Percentiles rank a stretch among this genome's conserved stretches.
Conservation (phyloP, 2,888 invertebrate species). For the Heliconius erato region DNA sequence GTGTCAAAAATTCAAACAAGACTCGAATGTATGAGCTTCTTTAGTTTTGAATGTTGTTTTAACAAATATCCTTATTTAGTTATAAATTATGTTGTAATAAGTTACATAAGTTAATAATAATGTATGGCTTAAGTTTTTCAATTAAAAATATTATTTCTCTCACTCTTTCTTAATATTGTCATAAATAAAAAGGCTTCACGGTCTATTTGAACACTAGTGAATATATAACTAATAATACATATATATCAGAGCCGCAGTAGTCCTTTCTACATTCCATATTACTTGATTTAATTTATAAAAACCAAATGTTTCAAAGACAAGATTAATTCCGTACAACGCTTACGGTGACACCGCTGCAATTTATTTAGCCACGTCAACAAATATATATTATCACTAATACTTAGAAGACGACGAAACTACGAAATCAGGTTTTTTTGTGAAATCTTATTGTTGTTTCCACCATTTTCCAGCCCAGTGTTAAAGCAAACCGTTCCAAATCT, state of each 20-base stretch:
- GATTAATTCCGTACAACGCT: background rate
- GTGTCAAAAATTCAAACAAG: too few species aligned
- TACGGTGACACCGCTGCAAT: background rate
- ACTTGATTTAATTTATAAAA: background rate
- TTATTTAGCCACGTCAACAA: background rate
- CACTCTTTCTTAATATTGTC: slow-evolving; percentile 18
- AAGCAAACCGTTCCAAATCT: background rate
- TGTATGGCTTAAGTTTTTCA: too few species aligned
- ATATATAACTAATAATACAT: background rate
- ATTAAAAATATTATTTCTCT: background rate
- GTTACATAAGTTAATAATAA: too few species aligned
- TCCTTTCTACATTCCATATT: background rate
- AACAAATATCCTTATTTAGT: too few species aligned
- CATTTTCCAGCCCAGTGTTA: background rate
- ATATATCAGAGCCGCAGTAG: background rate
- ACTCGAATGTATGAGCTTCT: too few species aligned
- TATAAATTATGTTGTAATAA: too few species aligned
- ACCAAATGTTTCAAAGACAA: background rate
- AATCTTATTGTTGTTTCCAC: background rate
- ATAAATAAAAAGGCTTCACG: slow-evolving; percentile 5
- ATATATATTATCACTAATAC: background rate
- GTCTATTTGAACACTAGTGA: background rate
- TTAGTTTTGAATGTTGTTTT: too few species aligned
- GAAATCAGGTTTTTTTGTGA: background rate
- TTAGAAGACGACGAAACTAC: background rate